These are phyloP conservation scores for Dasyurus viverrinus DNA, from an alignment of 2,113 vertebrate species.

Conservation along the genomic window DNA sequence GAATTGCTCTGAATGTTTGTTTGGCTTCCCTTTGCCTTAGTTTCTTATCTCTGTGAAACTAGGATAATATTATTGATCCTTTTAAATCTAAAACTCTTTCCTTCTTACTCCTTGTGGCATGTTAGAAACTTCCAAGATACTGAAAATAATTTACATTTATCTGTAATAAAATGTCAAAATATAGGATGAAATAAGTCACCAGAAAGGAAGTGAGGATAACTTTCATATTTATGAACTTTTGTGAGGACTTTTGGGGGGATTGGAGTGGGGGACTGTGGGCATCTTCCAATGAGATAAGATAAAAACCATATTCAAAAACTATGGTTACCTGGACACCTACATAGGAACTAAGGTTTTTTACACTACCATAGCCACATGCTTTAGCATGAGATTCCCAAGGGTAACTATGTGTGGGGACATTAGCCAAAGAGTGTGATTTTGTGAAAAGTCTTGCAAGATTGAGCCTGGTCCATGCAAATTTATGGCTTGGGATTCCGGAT, in stretches of 20 bases:
- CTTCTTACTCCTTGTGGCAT: neutral
- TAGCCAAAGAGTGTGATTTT: neutral
- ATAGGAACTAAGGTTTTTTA: neutral
- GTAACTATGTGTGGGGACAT: neutral
- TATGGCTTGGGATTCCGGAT: neutral
- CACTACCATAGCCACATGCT: neutral
- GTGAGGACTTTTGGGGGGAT: neutral
- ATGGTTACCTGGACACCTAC: neutral
- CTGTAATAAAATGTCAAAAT: neutral
- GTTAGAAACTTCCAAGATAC: neutral
- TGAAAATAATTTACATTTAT: neutral
- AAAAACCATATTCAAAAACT: neutral
- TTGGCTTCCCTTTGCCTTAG: neutral
- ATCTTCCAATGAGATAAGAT: neutral
- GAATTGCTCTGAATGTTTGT: neutral
- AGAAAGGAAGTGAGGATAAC: neutral
- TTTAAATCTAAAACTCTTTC: neutral
- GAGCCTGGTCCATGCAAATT: neutral
- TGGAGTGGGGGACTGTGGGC: neutral
- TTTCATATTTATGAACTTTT: neutral
- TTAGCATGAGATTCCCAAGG: neutral
- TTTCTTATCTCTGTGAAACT: neutral
- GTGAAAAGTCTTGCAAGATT: neutral
- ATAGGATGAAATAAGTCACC: neutral
- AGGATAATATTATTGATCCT: neutral